Conservation (phyloP, 2,888 invertebrate species). For the Volucella inanis region DNA sequence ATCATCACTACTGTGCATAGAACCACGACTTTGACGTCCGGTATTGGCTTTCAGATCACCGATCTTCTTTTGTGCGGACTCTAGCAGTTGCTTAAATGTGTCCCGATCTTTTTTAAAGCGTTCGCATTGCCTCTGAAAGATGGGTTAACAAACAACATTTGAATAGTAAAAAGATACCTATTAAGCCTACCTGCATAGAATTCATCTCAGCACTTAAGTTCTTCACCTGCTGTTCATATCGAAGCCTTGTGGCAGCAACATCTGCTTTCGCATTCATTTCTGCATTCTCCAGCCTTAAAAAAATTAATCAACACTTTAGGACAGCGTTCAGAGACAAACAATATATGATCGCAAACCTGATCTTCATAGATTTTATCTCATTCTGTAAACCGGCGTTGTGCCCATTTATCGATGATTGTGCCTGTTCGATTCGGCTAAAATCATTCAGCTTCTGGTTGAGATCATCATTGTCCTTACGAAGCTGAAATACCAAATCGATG, state of each 20-base stretch:
- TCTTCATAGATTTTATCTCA: conserved; percentile 88
- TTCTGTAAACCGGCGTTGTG: conserved; percentile 90
- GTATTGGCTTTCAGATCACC: conserved; percentile 87
- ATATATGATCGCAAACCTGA: conserved; percentile 83
- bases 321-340: not conserved
- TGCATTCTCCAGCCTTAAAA: conserved; percentile 85
- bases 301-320: not conserved
- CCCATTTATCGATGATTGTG: conserved; percentile 90
- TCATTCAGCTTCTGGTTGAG: conserved; percentile 91
- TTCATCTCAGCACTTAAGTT: conserved; percentile 92
- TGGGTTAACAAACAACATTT: not conserved
- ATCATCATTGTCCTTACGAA: conserved; percentile 91
- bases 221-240: conserved; percentile 93
- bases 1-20: conserved; percentile 90
- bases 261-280: conserved; percentile 91
- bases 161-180: too few species aligned
- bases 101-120: conserved; percentile 94
- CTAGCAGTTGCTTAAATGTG: conserved; percentile 94
- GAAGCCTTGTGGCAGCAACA: conserved; percentile 90
- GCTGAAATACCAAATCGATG: conserved; percentile 88
- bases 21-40: conserved; percentile 85
- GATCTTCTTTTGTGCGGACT: conserved; percentile 93
- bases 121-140: conserved; percentile 82
- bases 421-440: conserved; percentile 92
- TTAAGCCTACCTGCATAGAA: conserved; percentile 87